Percentiles rank a stretch among this genome's conserved stretches.
Evolutionary conservation across 1,140 invertebrate genomes (phyloP).

Genomic region (Eumaeus atala): DNA sequence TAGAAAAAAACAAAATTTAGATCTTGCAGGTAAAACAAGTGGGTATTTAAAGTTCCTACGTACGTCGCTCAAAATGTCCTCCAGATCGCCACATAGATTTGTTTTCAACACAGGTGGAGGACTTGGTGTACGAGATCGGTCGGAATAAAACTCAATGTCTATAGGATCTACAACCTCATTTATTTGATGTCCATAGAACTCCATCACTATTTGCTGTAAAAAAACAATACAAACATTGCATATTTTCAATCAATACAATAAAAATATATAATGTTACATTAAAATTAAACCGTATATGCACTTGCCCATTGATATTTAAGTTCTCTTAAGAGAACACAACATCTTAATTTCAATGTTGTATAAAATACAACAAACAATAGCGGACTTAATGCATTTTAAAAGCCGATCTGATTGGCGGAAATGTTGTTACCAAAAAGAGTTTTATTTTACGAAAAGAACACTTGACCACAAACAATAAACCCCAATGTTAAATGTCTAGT

Average conservation of each 20-base stretch:
- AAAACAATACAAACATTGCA: constrained; percentile 44
- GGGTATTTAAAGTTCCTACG: constrained; percentile 28
- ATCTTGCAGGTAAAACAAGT: neutral
- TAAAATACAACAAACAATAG: too few relatives aligned
- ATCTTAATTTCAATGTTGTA: constrained; percentile 32
- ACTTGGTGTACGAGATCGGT: constrained; percentile 49
- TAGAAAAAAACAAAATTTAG: too few relatives aligned
- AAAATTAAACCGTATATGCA: constrained; percentile 20
- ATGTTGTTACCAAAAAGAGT: too few relatives aligned
- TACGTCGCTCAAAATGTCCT: constrained; percentile 71
- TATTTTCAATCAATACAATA: constrained; percentile 34
- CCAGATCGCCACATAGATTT: constrained; percentile 58
- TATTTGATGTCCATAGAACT: constrained; percentile 61
- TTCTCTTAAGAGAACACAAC: constrained; percentile 68
- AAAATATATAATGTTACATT: constrained; percentile 7
- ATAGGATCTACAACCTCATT: constrained; percentile 59
- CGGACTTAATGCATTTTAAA: too few relatives aligned
- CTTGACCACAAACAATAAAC: too few relatives aligned
- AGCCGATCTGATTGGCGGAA: too few relatives aligned
- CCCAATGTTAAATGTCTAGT: too few relatives aligned
- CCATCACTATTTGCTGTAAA: constrained; percentile 65
- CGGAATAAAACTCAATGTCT: constrained; percentile 53
- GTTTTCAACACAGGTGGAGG: constrained; percentile 52
- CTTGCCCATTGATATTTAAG: constrained; percentile 67
- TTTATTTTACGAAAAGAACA: too few relatives aligned